A percentile compares a stretch with the other conserved stretches of the same genome.
Evolutionary conservation across 2,797 vertebrate genomes (phyloP).

Genomic region (Phylloscopus collybita): DNA sequence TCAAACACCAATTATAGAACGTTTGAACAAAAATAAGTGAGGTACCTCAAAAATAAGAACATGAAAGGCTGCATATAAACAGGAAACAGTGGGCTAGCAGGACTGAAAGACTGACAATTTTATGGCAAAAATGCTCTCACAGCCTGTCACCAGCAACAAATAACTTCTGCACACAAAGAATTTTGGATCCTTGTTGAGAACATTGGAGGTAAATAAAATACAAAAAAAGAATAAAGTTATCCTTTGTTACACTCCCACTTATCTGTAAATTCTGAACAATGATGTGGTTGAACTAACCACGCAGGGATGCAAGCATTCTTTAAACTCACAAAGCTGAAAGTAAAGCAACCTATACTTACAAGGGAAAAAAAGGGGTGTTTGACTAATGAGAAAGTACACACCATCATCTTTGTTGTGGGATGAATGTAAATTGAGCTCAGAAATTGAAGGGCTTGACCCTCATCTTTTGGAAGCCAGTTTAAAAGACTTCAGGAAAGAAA

Average conservation of each 20-base stretch:
- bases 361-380: not conserved
- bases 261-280: not conserved
- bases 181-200: not conserved
- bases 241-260: not conserved
- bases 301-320: not conserved
- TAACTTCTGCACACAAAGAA: not conserved
- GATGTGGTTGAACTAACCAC: not conserved
- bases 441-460: slow-evolving; percentile 7
- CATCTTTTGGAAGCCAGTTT: not conserved
- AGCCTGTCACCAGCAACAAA: not conserved
- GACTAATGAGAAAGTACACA: not conserved
- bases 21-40: not conserved
- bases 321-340: not conserved
- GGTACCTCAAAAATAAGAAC: not conserved
- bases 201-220: not conserved
- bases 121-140: not conserved
- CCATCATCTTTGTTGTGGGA: not conserved
- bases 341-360: not conserved
- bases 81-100: not conserved
- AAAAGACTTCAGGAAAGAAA: not conserved
- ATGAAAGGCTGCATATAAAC: not conserved
- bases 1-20: not conserved
- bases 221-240: not conserved
- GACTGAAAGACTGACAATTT: not conserved
- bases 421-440: not conserved